Base-by-base conservation (phyloP, 2,888 invertebrate species). In the Phengaris arion region DNA sequence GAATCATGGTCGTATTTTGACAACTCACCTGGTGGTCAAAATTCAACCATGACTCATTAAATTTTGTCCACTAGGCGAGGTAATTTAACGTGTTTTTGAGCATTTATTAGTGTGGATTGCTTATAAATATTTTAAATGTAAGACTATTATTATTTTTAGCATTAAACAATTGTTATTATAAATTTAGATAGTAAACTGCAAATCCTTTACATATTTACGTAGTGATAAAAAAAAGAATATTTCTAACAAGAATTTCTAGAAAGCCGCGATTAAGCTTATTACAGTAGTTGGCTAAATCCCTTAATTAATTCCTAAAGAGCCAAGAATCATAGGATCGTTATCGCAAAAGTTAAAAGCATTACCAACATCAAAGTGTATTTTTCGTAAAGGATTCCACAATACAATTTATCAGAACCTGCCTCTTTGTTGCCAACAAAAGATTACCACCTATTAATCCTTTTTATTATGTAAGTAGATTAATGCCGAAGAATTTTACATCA, bases 361-460 rank as follows among this genome's bases (percentile, higher is more conserved):
- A 52, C 52, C 8, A 64, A 64, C 64, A 64, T 64, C 35, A 64
- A 64, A 64, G 64, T 64, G 12, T 45, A 64, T 64, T 64, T 64
- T 64, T 64, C 6, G 35, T 45, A 64, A 64, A 35, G 64, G 52
- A 52, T 52, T 52, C 64, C 64, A 64, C 64, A 64, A 64, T 64
- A 64, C 59, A 35, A 64, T 64, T 64, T 64, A 64, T 64, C 35
- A 64, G 35, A 12, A 4, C 35, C 52, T 4, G 2, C 35, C 64
- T 22, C 35, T 64, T 45, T 64, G 64, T 64, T 64, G 9, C 64
- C 64, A 5, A 64, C 64, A 64, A 64, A 45, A 35, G 64, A 64
- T 64, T 64, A 45, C 64, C 64, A 64, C 64, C 64, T 64, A 64
- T 64, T 64, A 64, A 64, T 64, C 64, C 64, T 45, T 64, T 22